These are phyloP conservation scores for Leptodactylus fuscus DNA, from an alignment of 2,113 vertebrate species.

Conservation along the genomic window DNA sequence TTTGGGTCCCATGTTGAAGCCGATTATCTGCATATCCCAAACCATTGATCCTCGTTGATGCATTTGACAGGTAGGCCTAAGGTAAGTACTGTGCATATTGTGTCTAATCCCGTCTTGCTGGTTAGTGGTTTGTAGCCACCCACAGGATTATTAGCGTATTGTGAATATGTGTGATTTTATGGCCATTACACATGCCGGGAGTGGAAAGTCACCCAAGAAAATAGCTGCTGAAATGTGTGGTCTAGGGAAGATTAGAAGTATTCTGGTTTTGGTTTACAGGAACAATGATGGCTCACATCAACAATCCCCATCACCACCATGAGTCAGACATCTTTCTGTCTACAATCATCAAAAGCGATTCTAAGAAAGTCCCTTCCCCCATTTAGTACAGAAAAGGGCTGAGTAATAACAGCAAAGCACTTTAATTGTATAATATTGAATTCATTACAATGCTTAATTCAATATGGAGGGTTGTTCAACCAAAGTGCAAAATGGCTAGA, in stretches of 20 bases:
- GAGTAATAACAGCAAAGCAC: not conserved
- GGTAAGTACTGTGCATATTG: not conserved
- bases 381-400: not conserved
- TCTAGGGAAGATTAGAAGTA: constrained; percentile 14
- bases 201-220: not conserved
- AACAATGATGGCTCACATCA: constrained; percentile 35
- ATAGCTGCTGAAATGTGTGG: constrained; percentile 28
- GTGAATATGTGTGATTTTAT: not conserved
- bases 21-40: not conserved
- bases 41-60: not conserved
- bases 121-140: constrained; percentile 5
- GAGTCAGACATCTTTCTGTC: constrained; percentile 30
- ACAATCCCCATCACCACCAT: constrained; percentile 7
- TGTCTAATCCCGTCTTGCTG: not conserved
- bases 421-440: not conserved
- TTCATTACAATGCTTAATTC: not conserved
- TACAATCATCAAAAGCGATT: not conserved
- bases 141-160: not conserved
- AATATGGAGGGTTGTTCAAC: no score
- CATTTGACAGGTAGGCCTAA: not conserved
- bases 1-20: not conserved
- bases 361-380: not conserved
- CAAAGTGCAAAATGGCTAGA: no score
- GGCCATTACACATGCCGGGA: not conserved
- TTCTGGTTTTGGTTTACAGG: constrained; percentile 27